Evolutionary conservation across 1,140 invertebrate genomes (phyloP).

Genomic region (Tetramorium alpestre): DNA sequence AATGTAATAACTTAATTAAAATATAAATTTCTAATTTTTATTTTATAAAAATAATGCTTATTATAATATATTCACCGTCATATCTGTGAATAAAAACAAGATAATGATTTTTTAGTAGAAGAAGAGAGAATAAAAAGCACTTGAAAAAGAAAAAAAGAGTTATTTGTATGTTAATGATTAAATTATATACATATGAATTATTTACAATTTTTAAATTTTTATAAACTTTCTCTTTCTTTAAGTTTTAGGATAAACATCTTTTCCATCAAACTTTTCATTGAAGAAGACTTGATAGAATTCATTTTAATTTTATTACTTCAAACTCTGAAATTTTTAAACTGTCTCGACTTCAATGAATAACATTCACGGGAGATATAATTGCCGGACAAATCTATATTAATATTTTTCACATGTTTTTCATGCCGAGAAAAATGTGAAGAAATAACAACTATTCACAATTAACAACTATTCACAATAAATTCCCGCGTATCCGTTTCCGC

Average conservation of each 20-base stretch:
- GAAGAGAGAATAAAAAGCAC: not conserved
- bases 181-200: not conserved
- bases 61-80: not conserved
- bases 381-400: not conserved
- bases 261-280: not conserved
- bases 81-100: not conserved
- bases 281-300: not conserved
- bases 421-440: not conserved
- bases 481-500: not conserved
- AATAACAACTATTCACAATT: not conserved
- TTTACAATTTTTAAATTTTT: not conserved
- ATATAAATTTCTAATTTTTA: not conserved
- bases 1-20: not conserved
- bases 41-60: not conserved
- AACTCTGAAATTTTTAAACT: not conserved
- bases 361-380: not conserved
- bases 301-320: slow-evolving; percentile 11
- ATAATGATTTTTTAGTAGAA: not conserved
- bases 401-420: not conserved
- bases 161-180: not conserved
- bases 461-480: not conserved
- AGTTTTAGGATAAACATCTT: not conserved
- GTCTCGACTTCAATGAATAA: not conserved
- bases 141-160: not conserved
- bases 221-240: not conserved